Base-by-base conservation (phyloP, 2,797 vertebrate genomes). In the Menidia menidia region DNA sequence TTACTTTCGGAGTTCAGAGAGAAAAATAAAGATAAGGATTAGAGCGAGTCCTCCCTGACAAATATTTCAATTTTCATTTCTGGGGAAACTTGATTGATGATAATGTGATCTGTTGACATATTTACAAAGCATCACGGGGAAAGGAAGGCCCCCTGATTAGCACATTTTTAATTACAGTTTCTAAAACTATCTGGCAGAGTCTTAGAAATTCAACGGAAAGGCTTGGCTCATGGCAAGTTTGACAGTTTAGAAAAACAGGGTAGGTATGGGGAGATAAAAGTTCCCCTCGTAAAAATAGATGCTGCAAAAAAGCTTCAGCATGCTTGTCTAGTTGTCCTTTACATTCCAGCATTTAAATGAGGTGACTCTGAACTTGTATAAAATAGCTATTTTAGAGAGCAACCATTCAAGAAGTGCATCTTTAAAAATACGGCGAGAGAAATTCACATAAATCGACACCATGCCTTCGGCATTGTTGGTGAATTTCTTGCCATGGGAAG, bases 61-160 rank as follows among this genome's bases (percentile, higher is more conserved):
- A 64, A 83, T 57, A 64, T 62, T 75, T 43, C 80, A 60, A 83
- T 88, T 87, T 81, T 87, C 81, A 85, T 88, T 75, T 77, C 72
- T 43, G 45, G 44, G 66, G 73, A 81, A 84, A 88, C 33, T 72
- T 71, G 70, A 83, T 84, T 82, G 76, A 86, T 73, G 77, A 80
- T 85, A 71, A 84, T 85, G 84, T 83, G 71, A 91, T 88, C 78
- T 82, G 75, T 68, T 64, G 56, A 60, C 59, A 60, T 4, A 68
- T 75, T 77, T 70, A 69, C 44, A 80, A 72, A 85, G 74, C 82
- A 84, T 77, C 68, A 65, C 43, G 71, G 75, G 68, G 64, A 67
- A 35, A 75, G 64, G 78, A 78, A 65, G 44, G 33, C 33, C 55
- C 82, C 66, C 65, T 87, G 77, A 88, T 87, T 85, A 80, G 80